Percentiles rank a stretch among this genome's conserved stretches.
These are phyloP conservation scores for Oreohelix idahoensis DNA, from an alignment of 1,140 invertebrate species.

Conservation along the genomic window DNA sequence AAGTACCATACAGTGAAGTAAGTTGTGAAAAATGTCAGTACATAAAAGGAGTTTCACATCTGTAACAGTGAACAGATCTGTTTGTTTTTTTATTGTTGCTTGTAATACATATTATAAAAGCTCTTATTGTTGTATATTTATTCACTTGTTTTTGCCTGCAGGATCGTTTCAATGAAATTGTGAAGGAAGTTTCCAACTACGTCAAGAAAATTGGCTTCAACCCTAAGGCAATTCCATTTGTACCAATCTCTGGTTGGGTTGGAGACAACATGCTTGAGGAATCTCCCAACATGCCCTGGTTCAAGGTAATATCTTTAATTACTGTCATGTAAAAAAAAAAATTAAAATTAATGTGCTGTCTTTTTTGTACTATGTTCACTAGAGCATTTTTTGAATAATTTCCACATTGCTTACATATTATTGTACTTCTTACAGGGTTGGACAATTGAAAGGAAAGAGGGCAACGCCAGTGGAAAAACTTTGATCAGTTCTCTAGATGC, in stretches of 20 bases:
- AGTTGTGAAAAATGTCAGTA: neutral
- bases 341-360: too few species aligned
- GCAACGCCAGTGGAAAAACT: conserved; percentile 89
- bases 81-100: too few species aligned
- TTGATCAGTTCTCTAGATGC: conserved; percentile 95
- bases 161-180: conserved; percentile 94
- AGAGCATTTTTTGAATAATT: too few species aligned
- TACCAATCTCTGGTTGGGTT: conserved; percentile 99
- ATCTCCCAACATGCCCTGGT: conserved; percentile 77
- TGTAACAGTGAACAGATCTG: too few species aligned
- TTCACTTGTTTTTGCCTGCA: conserved; percentile 46
- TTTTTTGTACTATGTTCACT: too few species aligned
- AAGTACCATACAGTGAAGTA: conserved; percentile 92
- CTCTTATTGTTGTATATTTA: too few species aligned
- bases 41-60: too few species aligned
- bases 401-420: too few species aligned
- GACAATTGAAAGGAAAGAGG: conserved; percentile 77
- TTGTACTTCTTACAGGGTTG: conserved; percentile 78
- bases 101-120: too few species aligned
- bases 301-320: conserved; percentile 17
- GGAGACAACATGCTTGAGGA: conserved; percentile 98
- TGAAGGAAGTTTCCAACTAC: conserved; percentile 94
- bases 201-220: conserved; percentile 98
- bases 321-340: too few species aligned
- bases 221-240: conserved; percentile 93